Percentiles rank a stretch among this genome's conserved stretches.
These are phyloP conservation scores for Oceanodroma tethys DNA, from an alignment of 2,113 vertebrate genomes.

Conservation along the genomic window DNA sequence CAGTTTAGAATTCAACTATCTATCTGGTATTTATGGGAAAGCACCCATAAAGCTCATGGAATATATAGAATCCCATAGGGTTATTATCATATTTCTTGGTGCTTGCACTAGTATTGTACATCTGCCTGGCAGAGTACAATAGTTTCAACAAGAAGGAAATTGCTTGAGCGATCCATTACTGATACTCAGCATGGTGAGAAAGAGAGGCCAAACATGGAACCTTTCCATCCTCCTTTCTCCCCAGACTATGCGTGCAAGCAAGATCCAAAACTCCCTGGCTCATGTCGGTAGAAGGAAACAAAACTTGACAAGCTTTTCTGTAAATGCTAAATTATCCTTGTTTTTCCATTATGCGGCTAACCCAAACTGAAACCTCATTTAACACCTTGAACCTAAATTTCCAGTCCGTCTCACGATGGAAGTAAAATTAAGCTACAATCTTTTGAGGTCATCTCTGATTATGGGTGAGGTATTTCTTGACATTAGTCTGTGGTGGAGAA, in stretches of 20 bases:
- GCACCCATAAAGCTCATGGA: background rate
- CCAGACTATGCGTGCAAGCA: background rate
- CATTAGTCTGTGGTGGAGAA: background rate
- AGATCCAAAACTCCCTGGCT: background rate
- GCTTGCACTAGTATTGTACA: background rate
- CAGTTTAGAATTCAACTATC: background rate
- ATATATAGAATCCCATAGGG: background rate
- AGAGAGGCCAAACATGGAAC: background rate
- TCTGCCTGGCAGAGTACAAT: background rate
- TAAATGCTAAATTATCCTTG: background rate
- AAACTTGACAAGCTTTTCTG: background rate
- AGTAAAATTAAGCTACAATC: background rate
- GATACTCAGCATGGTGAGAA: background rate
- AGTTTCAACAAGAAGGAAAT: background rate
- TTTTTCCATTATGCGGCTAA: background rate
- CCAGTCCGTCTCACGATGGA: background rate
- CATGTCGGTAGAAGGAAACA: background rate
- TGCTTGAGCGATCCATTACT: background rate
- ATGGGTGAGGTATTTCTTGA: background rate
- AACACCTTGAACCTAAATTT: background rate
- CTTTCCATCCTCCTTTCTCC: background rate
- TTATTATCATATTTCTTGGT: background rate
- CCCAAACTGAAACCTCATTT: background rate
- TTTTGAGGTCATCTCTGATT: background rate
- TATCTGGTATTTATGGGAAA: background rate